Evolutionary conservation across 2,113 vertebrate species (phyloP), one percentile per base, ranked within the genome.

Genomic region (Upupa epops): DNA sequence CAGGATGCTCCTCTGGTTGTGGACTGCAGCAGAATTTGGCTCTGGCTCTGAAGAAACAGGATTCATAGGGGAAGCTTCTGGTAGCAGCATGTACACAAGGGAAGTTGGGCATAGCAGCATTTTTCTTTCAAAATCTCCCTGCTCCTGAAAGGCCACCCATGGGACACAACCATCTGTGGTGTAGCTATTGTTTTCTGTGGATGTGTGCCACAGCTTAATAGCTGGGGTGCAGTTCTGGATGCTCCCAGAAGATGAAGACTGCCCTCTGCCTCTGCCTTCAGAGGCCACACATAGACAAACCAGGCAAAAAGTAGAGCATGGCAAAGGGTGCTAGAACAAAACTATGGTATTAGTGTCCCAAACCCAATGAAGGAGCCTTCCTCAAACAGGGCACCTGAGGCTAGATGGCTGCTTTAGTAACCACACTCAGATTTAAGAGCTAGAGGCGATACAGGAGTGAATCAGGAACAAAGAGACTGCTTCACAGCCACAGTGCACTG

Each of bases 101-200:
- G 82, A 87, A 89, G 78, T 12, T 88, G 93, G 87, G 93, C 85
- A 95, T 82, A 92, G 89, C 87, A 89, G 84, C 84, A 42, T 54
- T 88, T 89, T 79, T 76, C 78, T 95, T 92, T 89, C 89, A 70
- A 92, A 94, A 93, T 87, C 91, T 91, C 93, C 85, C 84, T 83
- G 94, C 86, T 95, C 89, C 91, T 87, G 89, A 92, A 95, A 95
- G 94, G 94, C 91, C 89, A 94, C 94, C 93, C 93, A 92, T 92
- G 91, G 95, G 95, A 91, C 13, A 0, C 66, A 78, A 89, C 77
- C 89, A 82, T 91, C 93, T 79, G 93, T 92, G 64, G 48, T 32
- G 89, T 11, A 79, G 89, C 89, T 93, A 95, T 96, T 96, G 95
- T 93, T 91, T 89, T 24, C 81, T 5, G 34, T 91, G 95, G 94